Conservation (phyloP, 37 sponge, comb jelly and placozoan species). For the Tethya wilhelma region DNA sequence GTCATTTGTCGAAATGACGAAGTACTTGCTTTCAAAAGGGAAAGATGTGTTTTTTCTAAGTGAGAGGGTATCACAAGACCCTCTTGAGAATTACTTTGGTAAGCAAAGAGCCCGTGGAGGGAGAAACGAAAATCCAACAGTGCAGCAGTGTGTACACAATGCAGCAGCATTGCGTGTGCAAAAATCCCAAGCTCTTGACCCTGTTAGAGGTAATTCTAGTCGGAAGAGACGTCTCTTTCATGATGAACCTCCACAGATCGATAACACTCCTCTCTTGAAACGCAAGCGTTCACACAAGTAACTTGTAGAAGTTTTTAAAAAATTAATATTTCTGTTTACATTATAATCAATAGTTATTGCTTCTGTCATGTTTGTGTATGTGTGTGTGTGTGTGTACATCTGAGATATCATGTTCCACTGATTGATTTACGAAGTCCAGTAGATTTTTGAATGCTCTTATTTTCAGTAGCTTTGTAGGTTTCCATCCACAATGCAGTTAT, state of each 20-base stretch:
- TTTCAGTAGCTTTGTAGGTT: background rate
- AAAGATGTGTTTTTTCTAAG: slow-evolving; percentile 24
- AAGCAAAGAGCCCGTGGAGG: background rate
- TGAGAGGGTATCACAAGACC: slow-evolving; percentile 34
- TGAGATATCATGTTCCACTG: too few relatives aligned
- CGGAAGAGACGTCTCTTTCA: slow-evolving; percentile 4
- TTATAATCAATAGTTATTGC: background rate
- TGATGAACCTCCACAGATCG: background rate
- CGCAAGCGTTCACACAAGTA: background rate
- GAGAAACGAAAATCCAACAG: slow-evolving; percentile 31
- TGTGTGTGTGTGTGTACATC: too few relatives aligned
- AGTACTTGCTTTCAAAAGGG: background rate
- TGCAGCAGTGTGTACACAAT: slow-evolving; percentile 3
- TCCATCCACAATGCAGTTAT: slow-evolving; percentile 17
- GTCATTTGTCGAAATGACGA: slow-evolving; percentile 39
- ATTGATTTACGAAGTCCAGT: slow-evolving; percentile 5
- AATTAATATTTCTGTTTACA: background rate
- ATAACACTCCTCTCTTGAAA: slow-evolving; percentile 25
- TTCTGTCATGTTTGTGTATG: background rate
- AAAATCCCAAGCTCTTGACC: slow-evolving; percentile 33
- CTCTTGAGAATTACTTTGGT: slow-evolving; percentile 19
- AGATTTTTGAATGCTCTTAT: slow-evolving; percentile 4
- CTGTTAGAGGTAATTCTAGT: slow-evolving; percentile 22
- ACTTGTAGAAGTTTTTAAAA: too few relatives aligned
- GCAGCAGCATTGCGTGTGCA: slow-evolving; percentile 28